Evolutionary conservation across 2,797 vertebrate genomes (phyloP).

Genomic region (Gallinago stenura): DNA sequence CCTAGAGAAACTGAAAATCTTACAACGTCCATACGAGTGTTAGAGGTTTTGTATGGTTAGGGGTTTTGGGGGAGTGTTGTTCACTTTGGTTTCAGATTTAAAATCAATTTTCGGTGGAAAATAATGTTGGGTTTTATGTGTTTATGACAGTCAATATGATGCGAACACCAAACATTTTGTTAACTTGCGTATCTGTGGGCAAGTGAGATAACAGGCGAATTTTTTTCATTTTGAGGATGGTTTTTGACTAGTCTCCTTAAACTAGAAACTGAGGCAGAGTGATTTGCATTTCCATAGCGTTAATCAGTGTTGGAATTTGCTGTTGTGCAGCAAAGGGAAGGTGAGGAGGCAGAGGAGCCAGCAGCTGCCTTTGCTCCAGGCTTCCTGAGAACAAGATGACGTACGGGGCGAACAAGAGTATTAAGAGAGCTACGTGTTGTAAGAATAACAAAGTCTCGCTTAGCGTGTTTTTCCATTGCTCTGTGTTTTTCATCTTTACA

Average conservation of each 20-base stretch:
- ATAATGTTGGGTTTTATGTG: background rate
- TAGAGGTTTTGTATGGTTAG: background rate
- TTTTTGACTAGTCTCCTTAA: background rate
- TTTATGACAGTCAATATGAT: fast-evolving
- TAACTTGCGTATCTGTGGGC: background rate
- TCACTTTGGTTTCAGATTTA: background rate
- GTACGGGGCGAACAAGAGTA: background rate
- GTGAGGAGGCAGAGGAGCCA: fast-evolving
- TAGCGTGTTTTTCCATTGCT: background rate
- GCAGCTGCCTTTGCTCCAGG: background rate
- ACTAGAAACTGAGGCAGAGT: background rate
- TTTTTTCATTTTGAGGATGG: background rate
- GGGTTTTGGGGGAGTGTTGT: background rate
- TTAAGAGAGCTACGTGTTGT: background rate
- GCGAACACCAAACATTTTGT: background rate
- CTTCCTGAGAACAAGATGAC: background rate
- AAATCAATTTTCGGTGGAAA: background rate
- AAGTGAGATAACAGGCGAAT: background rate
- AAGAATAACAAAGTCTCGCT: background rate
- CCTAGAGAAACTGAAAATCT: background rate
- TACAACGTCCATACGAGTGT: background rate
- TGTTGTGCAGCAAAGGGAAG: background rate
- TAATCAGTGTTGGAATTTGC: background rate
- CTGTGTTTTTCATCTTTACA: background rate
- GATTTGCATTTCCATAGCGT: background rate